Evolutionary conservation across 1,140 invertebrate genomes (phyloP), one percentile per base, ranked within the genome.

Genomic region (Dreissena rostriformis): DNA sequence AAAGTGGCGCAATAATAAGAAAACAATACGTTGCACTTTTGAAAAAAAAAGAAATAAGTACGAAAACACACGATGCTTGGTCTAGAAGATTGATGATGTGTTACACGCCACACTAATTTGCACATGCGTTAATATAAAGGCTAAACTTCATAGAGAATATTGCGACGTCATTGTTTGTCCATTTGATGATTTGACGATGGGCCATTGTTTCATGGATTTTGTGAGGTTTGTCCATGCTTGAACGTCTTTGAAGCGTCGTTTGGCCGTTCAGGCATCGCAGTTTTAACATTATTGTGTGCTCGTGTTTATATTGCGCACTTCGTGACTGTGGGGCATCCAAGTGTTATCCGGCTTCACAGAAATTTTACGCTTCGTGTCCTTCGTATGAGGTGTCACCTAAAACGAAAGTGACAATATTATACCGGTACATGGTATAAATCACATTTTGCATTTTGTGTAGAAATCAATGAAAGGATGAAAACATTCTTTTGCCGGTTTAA

Each of bases 251-350:
- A 5, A 7, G 24, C 12, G 15, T 11, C 4, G 15, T 24, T 22
- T 26, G 2, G 24, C 14, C 29, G 6, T 67, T 7, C 11, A 7
- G 49, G 39, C 15, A 8, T 39, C 11, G 57, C 12, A 17, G 10
- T 22, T 24, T 29, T 10, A 12, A 24, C 14, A 14, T 78, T 51
- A 78, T 51, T 78, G 51, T 78, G 75, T 78, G 51, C 75, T 78
- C 12, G 75, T 78, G 22, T 78, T 78, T 14, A 67, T 65, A 52
- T 51, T 51, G 1, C 75, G 75, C 22, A 52, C 22, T 29, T 66
- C 26, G 14, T 51, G 28, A 14, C n/a, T 26, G n/a, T 78, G 75
- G 11, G 75, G 75, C 75, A 78, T 78, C 75, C 75, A 78, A 28
- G 29, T 66, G 49, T 67, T 0, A 17, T 78, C n/a, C 22, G 75